These are phyloP conservation scores for Nipponia nippon DNA, from an alignment of 2,113 vertebrate genomes.

Conservation along the genomic window DNA sequence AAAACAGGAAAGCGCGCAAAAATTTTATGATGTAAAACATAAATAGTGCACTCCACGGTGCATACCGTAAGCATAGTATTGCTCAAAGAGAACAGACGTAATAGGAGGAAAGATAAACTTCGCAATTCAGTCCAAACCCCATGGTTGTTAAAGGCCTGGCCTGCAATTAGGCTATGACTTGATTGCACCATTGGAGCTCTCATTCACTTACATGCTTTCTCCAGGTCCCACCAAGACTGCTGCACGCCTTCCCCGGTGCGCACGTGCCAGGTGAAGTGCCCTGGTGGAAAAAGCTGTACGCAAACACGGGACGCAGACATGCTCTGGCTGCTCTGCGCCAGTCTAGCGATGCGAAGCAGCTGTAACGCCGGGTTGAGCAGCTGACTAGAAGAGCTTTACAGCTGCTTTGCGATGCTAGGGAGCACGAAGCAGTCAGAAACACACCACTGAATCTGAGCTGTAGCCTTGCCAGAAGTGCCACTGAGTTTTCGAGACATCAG, in stretches of 20 bases:
- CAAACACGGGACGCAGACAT: rapidly evolving
- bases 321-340: neutral
- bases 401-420: conserved; percentile 1
- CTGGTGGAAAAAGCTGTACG: neutral
- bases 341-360: neutral
- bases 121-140: neutral
- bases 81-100: neutral
- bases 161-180: neutral
- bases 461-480: conserved; percentile 15
- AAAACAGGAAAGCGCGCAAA: neutral
- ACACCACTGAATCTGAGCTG: neutral
- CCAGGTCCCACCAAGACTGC: rapidly evolving
- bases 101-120: neutral
- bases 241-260: rapidly evolving
- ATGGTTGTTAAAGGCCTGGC: neutral
- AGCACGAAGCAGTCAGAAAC: neutral
- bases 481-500: neutral
- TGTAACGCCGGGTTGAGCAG: neutral
- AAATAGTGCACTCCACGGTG: neutral
- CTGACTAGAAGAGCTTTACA: neutral
- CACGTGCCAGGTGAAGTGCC: neutral
- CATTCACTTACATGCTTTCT: neutral
- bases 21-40: neutral
- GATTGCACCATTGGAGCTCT: neutral
- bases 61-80: neutral